Evolutionary conservation across 1,140 invertebrate species (phyloP), one percentile per base, ranked within the genome.

Genomic region (Eupristina koningsbergeri): DNA sequence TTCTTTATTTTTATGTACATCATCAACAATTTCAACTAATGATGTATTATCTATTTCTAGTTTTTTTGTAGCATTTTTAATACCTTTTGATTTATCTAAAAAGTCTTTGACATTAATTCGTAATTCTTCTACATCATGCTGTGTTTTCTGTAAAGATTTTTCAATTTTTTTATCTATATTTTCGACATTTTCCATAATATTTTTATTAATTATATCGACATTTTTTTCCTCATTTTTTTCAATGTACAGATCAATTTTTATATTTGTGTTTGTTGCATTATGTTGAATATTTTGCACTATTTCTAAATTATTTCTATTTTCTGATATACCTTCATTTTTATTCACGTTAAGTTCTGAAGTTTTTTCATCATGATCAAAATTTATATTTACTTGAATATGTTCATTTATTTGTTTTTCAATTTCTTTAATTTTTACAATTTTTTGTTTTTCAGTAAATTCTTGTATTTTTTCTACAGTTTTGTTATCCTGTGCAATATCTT

Each of bases 221-320:
- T 26, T 83, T 19, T 53, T 15, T 22, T 76, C 36, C 5, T 53
- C 29, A 53, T 2, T 34, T 11, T 50, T 36, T 58, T 1, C 29
- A 36, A 58, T 3, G 47, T 53, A 7, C 47, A 13, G 34, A 34
- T 2, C 2, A 9, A 58, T 29, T 58, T 50, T 47, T 3, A 13
- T 76, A 29, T 26, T 36, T 22, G 47, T 34, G 29, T 34, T 45
- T 58, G 22, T 22, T 76, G 5, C 58, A 53, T 9, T 22, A 45
- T 22, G 22, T 34, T n/a, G 39, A 61, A 36, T 29, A 26, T 78
- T 63, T 19, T 64, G 7, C 1, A 79, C 9, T 69, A n/a, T 50
- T 50, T 80, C 29, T 53, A 36, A 34, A 0, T 53, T 19, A 87
- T 78, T 74, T 81, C 47, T 50, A 61, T 58, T 26, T 85, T 81